These are phyloP conservation scores for Blastobasis adustella DNA, from an alignment of 2,888 invertebrate genomes.

Conservation along the genomic window DNA sequence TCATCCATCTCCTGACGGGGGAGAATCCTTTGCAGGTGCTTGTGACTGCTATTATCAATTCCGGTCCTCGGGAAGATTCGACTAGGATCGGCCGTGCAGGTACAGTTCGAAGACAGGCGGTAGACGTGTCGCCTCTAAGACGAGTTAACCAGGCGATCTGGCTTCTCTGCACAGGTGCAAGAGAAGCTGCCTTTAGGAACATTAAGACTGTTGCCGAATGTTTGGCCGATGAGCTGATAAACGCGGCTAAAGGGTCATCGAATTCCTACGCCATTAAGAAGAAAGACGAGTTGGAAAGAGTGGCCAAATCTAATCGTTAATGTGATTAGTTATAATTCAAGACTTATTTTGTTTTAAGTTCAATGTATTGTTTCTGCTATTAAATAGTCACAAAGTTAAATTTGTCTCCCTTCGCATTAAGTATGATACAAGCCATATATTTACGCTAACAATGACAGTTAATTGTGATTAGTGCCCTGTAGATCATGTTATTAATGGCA, in stretches of 20 bases:
- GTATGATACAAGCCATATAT: no score
- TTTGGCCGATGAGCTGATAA: conserved; percentile 99
- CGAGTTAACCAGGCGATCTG: conserved; percentile 99
- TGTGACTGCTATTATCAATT: conserved; percentile 98
- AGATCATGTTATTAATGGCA: no score
- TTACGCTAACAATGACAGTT: no score
- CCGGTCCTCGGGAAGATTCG: conserved; percentile 99
- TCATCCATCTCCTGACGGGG: conserved; percentile 94
- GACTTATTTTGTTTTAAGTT: no score
- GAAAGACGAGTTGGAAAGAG: conserved; percentile 99
- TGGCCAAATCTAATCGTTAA: conserved; percentile 99
- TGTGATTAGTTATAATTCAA: conserved; percentile 9
- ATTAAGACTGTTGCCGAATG: conserved; percentile 99
- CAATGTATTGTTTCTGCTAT: no score
- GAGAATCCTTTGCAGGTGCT: conserved; percentile 92
- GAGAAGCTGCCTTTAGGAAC: conserved; percentile 99
- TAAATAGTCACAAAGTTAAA: no score
- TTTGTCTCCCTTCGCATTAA: no score
- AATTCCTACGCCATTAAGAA: conserved; percentile 99
- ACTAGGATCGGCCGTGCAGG: conserved; percentile 99
- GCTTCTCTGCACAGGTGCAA: conserved; percentile 98
- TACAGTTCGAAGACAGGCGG: conserved; percentile 99
- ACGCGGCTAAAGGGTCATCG: conserved; percentile 99
- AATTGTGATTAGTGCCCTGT: no score
- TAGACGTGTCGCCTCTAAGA: conserved; percentile 98